Percentiles rank a stretch among this genome's conserved stretches.
phyloP scores from a whole-genome alignment of 2,113 vertebrate species.

The Eurypyga helias region DNA sequence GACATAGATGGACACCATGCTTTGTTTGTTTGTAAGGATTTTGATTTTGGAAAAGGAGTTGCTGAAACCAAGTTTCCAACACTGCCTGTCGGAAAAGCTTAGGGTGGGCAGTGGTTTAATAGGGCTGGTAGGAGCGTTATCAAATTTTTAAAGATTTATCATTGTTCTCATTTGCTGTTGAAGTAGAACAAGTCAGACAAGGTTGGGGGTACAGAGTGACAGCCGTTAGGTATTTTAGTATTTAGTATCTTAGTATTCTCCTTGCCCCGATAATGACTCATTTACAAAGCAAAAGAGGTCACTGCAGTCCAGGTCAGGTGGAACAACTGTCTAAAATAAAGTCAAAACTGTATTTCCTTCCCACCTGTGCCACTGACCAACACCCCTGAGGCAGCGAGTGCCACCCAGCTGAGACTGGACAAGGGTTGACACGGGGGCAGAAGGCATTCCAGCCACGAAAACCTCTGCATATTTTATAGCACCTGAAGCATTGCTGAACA shows the following conservation, averaged over 20 bases:
- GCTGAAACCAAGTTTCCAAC: neutral
- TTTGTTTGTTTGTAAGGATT: neutral
- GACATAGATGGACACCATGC: neutral
- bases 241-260: neutral
- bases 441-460: neutral
- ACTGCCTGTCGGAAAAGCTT: neutral
- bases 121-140: neutral
- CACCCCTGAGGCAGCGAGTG: neutral
- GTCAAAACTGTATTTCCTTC: neutral
- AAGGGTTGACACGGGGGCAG: neutral
- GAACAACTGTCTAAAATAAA: neutral
- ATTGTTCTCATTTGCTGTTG: neutral
- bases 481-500: neutral
- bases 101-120: neutral
- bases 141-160: neutral
- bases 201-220: neutral
- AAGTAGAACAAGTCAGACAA: neutral
- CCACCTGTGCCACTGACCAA: neutral
- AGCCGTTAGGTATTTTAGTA: neutral
- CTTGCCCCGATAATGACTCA: rapidly evolving
- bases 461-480: neutral
- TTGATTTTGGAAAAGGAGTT: neutral
- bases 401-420: neutral
- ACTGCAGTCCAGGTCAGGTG: neutral
- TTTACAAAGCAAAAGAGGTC: neutral